These are phyloP conservation scores for Calyptomena viridis DNA, from an alignment of 2,113 vertebrate genomes.

Conservation along the genomic window DNA sequence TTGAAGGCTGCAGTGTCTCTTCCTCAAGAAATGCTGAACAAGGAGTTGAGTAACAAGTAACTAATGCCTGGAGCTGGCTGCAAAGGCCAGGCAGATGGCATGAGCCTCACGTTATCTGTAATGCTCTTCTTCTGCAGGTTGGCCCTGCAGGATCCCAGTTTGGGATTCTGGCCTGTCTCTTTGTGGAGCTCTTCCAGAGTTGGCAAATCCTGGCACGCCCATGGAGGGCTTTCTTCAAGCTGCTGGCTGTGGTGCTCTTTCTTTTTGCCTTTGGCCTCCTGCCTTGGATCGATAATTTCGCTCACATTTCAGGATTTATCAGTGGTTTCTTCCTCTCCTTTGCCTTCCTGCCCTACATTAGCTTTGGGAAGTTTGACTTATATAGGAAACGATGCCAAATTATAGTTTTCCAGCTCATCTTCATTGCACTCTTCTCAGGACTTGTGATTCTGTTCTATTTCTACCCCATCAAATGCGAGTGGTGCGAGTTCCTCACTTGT, in stretches of 20 bases:
- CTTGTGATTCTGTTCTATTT: constrained; percentile 95
- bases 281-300: constrained; percentile 99
- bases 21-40: not conserved
- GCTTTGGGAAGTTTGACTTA: constrained; percentile 94
- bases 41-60: not conserved
- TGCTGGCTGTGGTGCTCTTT: constrained; percentile 93
- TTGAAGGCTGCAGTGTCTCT: not conserved
- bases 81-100: not conserved
- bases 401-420: constrained; percentile 90
- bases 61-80: not conserved
- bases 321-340: constrained; percentile 98
- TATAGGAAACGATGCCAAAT: constrained; percentile 98
- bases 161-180: constrained; percentile 96
- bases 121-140: constrained; percentile 78
- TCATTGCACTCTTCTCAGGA: constrained; percentile 92
- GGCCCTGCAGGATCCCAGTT: constrained; percentile 98
- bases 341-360: constrained; percentile 97
- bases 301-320: constrained; percentile 94
- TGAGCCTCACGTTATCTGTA: not conserved
- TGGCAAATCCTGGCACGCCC: constrained; percentile 98
- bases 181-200: constrained; percentile 98
- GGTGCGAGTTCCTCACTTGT: constrained; percentile 97
- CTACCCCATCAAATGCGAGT: constrained; percentile 92
- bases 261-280: constrained; percentile 95
- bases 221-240: constrained; percentile 94